These are phyloP conservation scores for Pantherophis guttatus DNA, from an alignment of 2,113 vertebrate species.

Conservation along the genomic window DNA sequence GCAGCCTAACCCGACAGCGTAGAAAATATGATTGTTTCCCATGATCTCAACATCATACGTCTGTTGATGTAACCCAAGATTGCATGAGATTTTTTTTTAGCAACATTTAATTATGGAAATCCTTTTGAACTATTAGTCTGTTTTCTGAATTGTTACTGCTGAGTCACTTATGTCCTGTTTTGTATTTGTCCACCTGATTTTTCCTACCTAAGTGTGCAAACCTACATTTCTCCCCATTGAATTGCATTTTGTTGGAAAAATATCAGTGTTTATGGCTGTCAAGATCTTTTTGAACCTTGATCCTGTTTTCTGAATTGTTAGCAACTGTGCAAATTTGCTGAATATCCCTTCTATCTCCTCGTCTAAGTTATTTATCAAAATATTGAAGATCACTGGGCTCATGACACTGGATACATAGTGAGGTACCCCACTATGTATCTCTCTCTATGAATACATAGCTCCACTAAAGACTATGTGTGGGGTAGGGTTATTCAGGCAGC, in stretches of 20 bases:
- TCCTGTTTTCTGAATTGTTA: background rate
- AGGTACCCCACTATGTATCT: background rate
- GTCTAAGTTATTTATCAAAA: background rate
- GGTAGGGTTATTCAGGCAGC: background rate
- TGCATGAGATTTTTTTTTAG: background rate
- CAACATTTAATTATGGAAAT: background rate
- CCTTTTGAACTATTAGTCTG: background rate
- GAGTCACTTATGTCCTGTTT: background rate
- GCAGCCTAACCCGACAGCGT: background rate
- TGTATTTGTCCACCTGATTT: background rate
- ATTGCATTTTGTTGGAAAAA: background rate
- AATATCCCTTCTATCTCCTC: background rate
- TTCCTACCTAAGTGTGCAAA: background rate
- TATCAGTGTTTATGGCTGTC: background rate
- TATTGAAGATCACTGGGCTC: background rate
- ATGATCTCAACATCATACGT: background rate
- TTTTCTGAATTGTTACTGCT: background rate
- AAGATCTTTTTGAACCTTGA: background rate
- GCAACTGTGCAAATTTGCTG: background rate
- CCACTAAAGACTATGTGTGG: background rate
- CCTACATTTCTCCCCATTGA: background rate
- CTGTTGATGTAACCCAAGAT: background rate
- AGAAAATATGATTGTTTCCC: background rate
- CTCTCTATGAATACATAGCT: background rate
- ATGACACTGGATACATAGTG: background rate